A percentile compares a stretch with the other conserved stretches of the same genome.
Evolutionary conservation across 2,888 invertebrate species (phyloP).

Genomic region (Drosophila sordidula): DNA sequence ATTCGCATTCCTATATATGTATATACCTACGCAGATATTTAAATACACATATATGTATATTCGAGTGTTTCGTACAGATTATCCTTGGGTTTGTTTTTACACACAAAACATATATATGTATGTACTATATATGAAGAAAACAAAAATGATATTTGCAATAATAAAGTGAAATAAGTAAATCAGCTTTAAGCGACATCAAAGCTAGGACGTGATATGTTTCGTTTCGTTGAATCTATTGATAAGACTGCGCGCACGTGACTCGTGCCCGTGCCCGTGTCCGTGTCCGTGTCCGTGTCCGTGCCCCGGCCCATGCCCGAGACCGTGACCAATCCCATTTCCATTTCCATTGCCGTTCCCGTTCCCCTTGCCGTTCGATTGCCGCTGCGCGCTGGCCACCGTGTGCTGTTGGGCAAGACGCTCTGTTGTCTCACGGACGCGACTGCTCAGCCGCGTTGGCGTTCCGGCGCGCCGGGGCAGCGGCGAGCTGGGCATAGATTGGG

Average conservation of each 20-base stretch:
- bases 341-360: slow-evolving; percentile 16
- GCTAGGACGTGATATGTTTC: slow-evolving; percentile 75
- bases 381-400: slow-evolving; percentile 70
- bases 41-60: slow-evolving; percentile 36
- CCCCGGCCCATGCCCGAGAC: slow-evolving; percentile 22
- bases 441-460: slow-evolving; percentile 85
- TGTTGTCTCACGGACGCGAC: slow-evolving; percentile 85
- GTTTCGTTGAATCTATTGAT: slow-evolving; percentile 79
- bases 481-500: slow-evolving; percentile 85
- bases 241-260: slow-evolving; percentile 65
- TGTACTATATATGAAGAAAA: slow-evolving; percentile 25
- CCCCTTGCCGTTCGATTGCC: slow-evolving; percentile 32
- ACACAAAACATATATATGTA: slow-evolving; percentile 21
- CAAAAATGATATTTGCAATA: slow-evolving; percentile 37
- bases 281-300: slow-evolving; percentile 32
- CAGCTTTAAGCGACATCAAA: slow-evolving; percentile 49
- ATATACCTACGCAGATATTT: slow-evolving; percentile 29
- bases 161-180: slow-evolving; percentile 42
- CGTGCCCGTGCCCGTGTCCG: slow-evolving; percentile 36
- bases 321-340: slow-evolving; percentile 21
- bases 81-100: slow-evolving; percentile 42
- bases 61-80: slow-evolving; percentile 67
- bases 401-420: slow-evolving; percentile 84
- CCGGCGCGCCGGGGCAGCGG: slow-evolving; percentile 79
- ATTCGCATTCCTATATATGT: slow-evolving; percentile 29